phyloP scores from a whole-genome alignment of 2,797 vertebrate species.

The Botia kubotai region DNA sequence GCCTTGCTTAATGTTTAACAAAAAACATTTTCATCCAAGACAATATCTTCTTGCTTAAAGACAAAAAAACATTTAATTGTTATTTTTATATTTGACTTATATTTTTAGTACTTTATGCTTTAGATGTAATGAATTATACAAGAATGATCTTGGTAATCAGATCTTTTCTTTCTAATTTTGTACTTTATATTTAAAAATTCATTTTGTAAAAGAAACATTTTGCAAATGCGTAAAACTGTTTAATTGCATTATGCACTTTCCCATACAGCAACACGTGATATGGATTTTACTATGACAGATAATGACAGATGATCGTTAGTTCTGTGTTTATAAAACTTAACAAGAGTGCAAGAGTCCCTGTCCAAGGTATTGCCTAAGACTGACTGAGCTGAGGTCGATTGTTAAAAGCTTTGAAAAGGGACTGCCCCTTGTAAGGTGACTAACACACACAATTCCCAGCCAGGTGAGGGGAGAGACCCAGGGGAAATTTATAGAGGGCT shows the following conservation, averaged over 20 bases:
- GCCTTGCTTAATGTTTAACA: background rate
- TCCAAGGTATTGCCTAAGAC: slow-evolving; percentile 9
- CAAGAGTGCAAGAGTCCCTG: slow-evolving; percentile 7
- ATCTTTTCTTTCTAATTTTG: no score
- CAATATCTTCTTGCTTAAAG: background rate
- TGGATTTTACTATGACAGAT: background rate
- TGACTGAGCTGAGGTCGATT: slow-evolving; percentile 24
- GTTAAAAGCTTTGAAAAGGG: slow-evolving; percentile 48
- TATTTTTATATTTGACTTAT: background rate
- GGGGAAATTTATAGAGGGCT: slow-evolving; percentile 69
- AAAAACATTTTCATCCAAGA: background rate
- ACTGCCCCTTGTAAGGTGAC: slow-evolving; percentile 67
- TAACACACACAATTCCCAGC: slow-evolving; percentile 66
- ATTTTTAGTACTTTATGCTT: background rate
- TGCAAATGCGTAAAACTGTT: background rate
- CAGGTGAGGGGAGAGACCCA: slow-evolving; percentile 65
- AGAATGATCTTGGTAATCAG: background rate
- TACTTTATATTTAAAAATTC: no score
- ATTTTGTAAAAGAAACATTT: background rate
- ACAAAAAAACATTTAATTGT: background rate
- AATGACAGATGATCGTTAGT: background rate
- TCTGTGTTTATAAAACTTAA: background rate
- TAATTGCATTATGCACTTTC: background rate
- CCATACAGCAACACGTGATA: background rate
- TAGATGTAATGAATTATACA: background rate